Evolutionary conservation across 2,888 invertebrate species (phyloP), one percentile per base, ranked within the genome.

Genomic region (Trissolcus brochymenae): DNA sequence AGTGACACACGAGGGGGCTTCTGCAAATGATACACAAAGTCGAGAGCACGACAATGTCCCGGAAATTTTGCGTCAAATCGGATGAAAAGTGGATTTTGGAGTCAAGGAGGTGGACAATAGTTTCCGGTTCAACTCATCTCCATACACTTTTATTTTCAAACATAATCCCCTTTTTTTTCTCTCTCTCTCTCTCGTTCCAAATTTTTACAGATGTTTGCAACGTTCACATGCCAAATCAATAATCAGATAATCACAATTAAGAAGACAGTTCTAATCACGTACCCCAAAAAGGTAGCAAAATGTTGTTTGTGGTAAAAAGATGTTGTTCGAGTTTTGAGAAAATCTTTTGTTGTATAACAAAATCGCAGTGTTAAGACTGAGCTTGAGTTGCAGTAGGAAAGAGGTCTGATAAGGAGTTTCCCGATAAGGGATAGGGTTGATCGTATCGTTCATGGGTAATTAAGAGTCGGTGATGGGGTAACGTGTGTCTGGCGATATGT

Each of bases 381-480:
- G 60, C 13, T 19, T 6, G 35, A 70, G 61, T 70, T 60, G 60
- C 60, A 55, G 55, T 54, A 9, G 25, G 41, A 19, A 25, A 25
- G 53, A 46, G 9, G 4, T 11, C 21, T 19, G 71, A 64, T 64
- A 71, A 57, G 71, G 40, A 46, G 41, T 64, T 57, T 62, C 55
- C 50, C 56, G 57, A 71, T 71, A 71, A 56, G 43, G 40, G 29
- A 41, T 56, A n/a, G 56, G 73, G 62, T 76, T 79, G 74, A 79
- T 79, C 35, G 11, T 72, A 68, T 56, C 64, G 40, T 19, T 68
- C 73, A 65, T 70, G 73, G 62, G 74, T 65, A 81, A 81, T 81
- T 79, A 81, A 79, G 73, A 78, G 53, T 60, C 61, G 21, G 19
- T 57, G 35, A 35, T 35, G 11, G 61, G 72, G 53, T 57, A 65